Evolutionary conservation across 64 coral and sea anemone species (phyloP), one percentile per base, ranked within the genome.

Genomic region (Catalaphyllia jardinei): DNA sequence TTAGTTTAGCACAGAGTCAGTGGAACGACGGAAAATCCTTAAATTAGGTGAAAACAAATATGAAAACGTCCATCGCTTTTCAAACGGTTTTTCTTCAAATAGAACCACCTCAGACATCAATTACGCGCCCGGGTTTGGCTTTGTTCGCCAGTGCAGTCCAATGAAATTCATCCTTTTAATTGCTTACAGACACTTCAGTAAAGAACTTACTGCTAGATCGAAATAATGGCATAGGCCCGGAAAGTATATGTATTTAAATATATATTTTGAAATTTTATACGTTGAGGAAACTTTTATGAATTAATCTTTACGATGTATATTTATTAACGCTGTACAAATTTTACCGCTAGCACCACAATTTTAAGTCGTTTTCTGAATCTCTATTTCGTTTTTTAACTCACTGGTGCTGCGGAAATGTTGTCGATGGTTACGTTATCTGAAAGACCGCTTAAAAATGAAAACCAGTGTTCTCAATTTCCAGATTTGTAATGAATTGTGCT

Each of bases 231-330:
- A 57, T 88, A 60, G 71, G 71, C 74, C 74, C 49, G 71, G 86
- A 88, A 60, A 74, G 86, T 79, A 80, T 82, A 91, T 85, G 81
- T 85, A 85, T 85, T 85, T 85, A 92, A 79, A 87, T 79, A 92
- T 92, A 92, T 92, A 92, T 92, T 92, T 92, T 92, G 83, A 87
- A 87, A 92, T 92, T 92, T 92, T 92, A 74, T 92, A 92, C 64
- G 61, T 92, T 79, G 86, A 92, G 82, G 84, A 92, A 87, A 78
- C 73, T 92, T 92, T 92, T 92, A 92, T 92, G 90, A 92, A 79
- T 92, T 86, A 67, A 31, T 77, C 51, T 92, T 49, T 85, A 85
- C 67, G 81, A 71, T 85, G 81, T 85, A 85, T 85, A 85, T 85
- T 85, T 85, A 67, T 85, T 85, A 31, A 85, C 62, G 81, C 81